phyloP scores from a whole-genome alignment of 2,113 vertebrate genomes.

The Gavia stellata region DNA sequence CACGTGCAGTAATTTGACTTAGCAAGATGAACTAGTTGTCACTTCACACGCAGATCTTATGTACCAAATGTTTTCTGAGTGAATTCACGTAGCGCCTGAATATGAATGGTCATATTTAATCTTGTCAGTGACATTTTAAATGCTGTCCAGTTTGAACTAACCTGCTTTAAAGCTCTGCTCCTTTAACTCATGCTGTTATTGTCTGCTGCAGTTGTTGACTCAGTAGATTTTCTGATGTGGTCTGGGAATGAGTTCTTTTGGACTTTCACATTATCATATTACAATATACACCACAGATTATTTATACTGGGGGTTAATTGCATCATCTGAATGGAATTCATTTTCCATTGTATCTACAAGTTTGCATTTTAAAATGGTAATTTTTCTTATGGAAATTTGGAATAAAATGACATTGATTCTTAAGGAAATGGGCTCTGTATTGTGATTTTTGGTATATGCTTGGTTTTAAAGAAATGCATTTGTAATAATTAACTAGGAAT shows the following conservation, averaged over 20 bases:
- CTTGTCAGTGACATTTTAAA: slow-evolving; percentile 42
- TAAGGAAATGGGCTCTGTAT: slow-evolving; percentile 14
- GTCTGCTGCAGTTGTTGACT: slow-evolving; percentile 67
- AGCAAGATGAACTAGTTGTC: background rate
- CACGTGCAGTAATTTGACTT: background rate
- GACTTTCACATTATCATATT: slow-evolving; percentile 69
- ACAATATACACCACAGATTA: slow-evolving; percentile 63
- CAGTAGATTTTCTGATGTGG: slow-evolving; percentile 68
- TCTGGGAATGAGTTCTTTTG: slow-evolving; percentile 70
- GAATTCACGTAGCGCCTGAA: background rate
- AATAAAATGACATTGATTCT: slow-evolving; percentile 47
- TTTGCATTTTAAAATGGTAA: slow-evolving; percentile 50
- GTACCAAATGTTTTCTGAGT: background rate
- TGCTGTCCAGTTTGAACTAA: slow-evolving; percentile 44
- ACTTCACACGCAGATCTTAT: background rate
- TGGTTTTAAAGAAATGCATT: background rate
- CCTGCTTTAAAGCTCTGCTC: slow-evolving; percentile 52
- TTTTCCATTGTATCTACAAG: slow-evolving; percentile 57
- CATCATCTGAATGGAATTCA: slow-evolving; percentile 73
- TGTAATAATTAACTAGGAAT: background rate
- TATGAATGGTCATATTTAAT: slow-evolving; percentile 41
- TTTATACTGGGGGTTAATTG: slow-evolving; percentile 70
- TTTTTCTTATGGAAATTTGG: slow-evolving; percentile 52
- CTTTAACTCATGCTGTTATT: slow-evolving; percentile 54
- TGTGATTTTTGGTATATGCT: background rate